Evolutionary conservation across 2,797 vertebrate genomes (phyloP), one percentile per base, ranked within the genome.

Genomic region (Margarornis squamiger): DNA sequence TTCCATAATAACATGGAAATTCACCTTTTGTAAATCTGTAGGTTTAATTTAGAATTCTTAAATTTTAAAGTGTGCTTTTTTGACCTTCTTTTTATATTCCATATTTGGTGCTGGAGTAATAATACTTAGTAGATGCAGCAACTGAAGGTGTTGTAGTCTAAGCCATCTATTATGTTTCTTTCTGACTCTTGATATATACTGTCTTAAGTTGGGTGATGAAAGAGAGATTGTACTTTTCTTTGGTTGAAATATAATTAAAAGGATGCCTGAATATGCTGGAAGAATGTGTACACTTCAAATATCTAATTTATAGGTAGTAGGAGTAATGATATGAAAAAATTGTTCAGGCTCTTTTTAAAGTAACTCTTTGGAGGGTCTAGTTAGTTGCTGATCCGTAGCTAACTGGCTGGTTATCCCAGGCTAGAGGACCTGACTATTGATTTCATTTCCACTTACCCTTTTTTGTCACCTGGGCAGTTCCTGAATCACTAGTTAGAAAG

Each of bases 1-100:
- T 95, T 89, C 61, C 76, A 72, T 82, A 92, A 73, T 88, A 94
- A 87, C 83, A 89, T 52, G 63, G 90, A 95, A 97, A 97, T 94
- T 87, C 61, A 86, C 73, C 87, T 85, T 92, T 90, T 72, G 39
- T 19, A 92, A 76, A 81, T 36, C 70, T 62, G 83, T 46, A 93
- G 49, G 24, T 54, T 91, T 93, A 92, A 65, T 77, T 95, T 94
- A 86, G 14, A 5, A 3, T 87, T 90, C 51, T 94, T 95, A 95
- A 85, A 97, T 97, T 95, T 96, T 95, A 92, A 83, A 91, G 54
- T 24, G 58, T 88, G 29, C 45, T 71, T 66, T 84, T 77, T 71
- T 12, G 36, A 57, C 80, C 30, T 80, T 24, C 15, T 90, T 92
- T 75, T 59, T 15, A 4, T 73, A 48, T 30, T 38, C 3, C 34